phyloP scores from a whole-genome alignment of 2,888 invertebrate genomes.

The Margaritifera margaritifera region DNA sequence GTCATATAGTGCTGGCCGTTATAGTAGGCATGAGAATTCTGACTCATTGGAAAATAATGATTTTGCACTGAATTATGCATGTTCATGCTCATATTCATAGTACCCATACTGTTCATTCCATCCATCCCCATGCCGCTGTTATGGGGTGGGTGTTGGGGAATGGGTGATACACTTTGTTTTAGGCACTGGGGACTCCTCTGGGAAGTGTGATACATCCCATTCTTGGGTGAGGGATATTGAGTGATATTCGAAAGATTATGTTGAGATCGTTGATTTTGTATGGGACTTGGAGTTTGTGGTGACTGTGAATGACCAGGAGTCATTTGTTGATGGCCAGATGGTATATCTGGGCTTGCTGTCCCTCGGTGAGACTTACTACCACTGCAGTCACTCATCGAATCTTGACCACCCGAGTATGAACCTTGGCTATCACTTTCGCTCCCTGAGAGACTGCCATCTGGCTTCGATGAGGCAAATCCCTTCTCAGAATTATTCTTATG shows the following conservation, averaged over 20 bases:
- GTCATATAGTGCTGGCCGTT: conserved; percentile 38
- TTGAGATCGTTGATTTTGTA: conserved; percentile 27
- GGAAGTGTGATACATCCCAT: conserved; percentile 1
- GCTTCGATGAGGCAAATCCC: conserved; percentile 28
- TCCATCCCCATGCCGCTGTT: conserved; percentile 27
- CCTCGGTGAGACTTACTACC: conserved; percentile 42
- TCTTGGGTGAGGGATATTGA: conserved; percentile 32
- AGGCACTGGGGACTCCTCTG: conserved; percentile 40
- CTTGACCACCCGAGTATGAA: conserved; percentile 36
- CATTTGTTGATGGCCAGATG: conserved; percentile 26
- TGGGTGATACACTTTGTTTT: conserved; percentile 35
- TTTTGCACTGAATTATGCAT: conserved; percentile 37
- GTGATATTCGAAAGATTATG: conserved; percentile 23
- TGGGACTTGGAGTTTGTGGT: conserved; percentile 37
- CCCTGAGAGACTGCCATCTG: conserved; percentile 46
- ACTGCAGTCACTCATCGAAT: conserved; percentile 45
- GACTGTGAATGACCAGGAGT: conserved; percentile 24
- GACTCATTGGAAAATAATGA: conserved; percentile 40
- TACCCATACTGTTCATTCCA: conserved; percentile 29
- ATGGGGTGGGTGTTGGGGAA: conserved; percentile 30
- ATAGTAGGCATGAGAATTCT: conserved; percentile 24
- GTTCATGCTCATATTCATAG: conserved; percentile 39
- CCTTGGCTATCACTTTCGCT: conserved; percentile 46
- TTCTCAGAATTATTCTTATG: conserved; percentile 54
- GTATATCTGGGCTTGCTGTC: conserved; percentile 31